Base-by-base conservation (phyloP, 2,888 invertebrate species). In the Hirtodrosophila confusa region DNA sequence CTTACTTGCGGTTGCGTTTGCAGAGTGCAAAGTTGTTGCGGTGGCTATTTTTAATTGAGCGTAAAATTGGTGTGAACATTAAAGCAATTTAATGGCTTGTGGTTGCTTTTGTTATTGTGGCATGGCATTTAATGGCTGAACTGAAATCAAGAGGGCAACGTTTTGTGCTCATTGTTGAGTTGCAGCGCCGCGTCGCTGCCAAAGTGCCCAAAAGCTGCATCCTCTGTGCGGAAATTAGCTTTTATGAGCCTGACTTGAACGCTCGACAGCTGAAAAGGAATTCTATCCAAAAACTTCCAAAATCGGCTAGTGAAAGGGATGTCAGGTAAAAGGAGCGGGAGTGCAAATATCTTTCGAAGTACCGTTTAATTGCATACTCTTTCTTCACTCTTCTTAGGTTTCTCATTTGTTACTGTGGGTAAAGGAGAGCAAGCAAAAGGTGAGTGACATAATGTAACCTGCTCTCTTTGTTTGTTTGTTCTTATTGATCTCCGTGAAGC, bases 11-110 rank as follows among this genome's bases (percentile, higher is more conserved):
- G 60, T 68, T 50, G 17, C 29, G 36, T 8, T 10, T 36, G 4
- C 3, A 24, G 43, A 40, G 63, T 44, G 53, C 50, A 29, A 53
- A 60, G 37, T 37, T 57, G 49, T 48, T 40, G 47, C 51, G 71
- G 50, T 60, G 64, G 53, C 49, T 35, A 76, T 37, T 76, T 71
- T 60, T 51, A 73, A 73, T 73, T 73, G 77, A 64, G 76, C 72
- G 72, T 71, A 53, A 76, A 73, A 76, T 76, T 70, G 77, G 60
- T 56, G 72, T 60, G 71, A 71, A 56, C 58, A 71, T 76, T 49
- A 70, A 33, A 43, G 64, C 55, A 39, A 70, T 63, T 57, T 54
- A 50, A 62, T 41, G 49, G 41, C 23, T 33, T 55, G 47, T 29
- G 50, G 51, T 50, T 36, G 7, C 35, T 24, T 27, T 41, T 39